Evolutionary conservation across 1,140 invertebrate species (phyloP), one percentile per base, ranked within the genome.

Genomic region (Akabosia matsudoensis): DNA sequence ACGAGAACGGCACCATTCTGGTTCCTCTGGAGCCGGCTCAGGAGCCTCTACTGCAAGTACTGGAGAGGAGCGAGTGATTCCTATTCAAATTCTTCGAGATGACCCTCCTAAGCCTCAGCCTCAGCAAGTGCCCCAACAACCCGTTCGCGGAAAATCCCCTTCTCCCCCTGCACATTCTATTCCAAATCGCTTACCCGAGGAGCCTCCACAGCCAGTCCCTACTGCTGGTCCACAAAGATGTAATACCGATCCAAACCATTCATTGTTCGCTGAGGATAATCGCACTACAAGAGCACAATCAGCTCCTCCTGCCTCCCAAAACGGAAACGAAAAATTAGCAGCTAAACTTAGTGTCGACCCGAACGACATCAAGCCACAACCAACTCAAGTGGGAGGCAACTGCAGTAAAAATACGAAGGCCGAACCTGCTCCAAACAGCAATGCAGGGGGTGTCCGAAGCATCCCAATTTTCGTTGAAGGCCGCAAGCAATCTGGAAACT

Each of bases 391-490:
- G 3, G 77, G 77, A 0, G 70, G 77, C 0, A 78, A 75, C 33
- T 75, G 56, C 33, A 78, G 73, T 30, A 78, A 78, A 51, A 14
- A 4, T 33, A 24, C 75, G 18, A 26, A 45, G n/a, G 13, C 64
- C n/a, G 28, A 33, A 37, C 18, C 22, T 3, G 13, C 74, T 2
- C 14, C 54, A n/a, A 7, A 13, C 14, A 61, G 24, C 24, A 56
- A 56, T 16, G 56, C 14, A 7, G 74, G 74, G 31, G 45, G 64
- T 56, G 90, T 94, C 18, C 88, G 93, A 79, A 91, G 93, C 82
- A 95, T 96, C 83, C 93, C 93, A 1, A 95, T 95, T 52, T 92
- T 93, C 79, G 92, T 95, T 0, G 93, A 95, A 84, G 92, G 92
- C 26, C 85, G 92, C 45, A 91, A 92, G 80, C 89, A 91, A 79